Base-by-base conservation (phyloP, 2,113 vertebrate species). In the Myiopsitta monachus region DNA sequence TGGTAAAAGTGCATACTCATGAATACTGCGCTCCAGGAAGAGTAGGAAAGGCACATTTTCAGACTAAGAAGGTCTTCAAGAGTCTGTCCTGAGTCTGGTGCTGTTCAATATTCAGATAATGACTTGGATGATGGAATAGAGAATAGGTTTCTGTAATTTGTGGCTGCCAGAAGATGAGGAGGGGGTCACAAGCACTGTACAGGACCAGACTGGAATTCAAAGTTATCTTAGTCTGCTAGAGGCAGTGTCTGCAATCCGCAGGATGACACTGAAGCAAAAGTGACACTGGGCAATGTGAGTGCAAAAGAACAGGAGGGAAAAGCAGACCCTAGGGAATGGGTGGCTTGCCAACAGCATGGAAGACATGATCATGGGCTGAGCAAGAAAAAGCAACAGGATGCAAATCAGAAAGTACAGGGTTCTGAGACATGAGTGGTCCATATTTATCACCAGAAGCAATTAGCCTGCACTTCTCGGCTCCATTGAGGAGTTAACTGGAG, bases 121-220 rank as follows among this genome's bases (percentile, higher is more conserved):
- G n/a, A 83, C 63, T 90, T 4, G 0, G 41, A 62, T 46, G 88
- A 94, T 77, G 90, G 90, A 94, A 86, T 4, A 88, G 54, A 70
- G 64, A 95, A 90, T 28, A 76, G 86, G 87, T 91, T 72, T 79
- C 54, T 87, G 83, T 64, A 81, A 94, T 95, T 82, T 84, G 91
- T 75, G 64, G 39, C 64, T 92, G 91, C 46, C 87, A 84, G 72
- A 69, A 88, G 73, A 90, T 26, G 49, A 87, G 46, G 66, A 75
- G 54, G 44, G 75, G 88, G 83, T 94, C 86, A 72, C 72, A 70
- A 30, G 69, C 12, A 18, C 49, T 10, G 23, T 28, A 15, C 18
- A 78, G 79, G 61, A 93, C 51, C 67, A 77, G 86, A 54, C 19
- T 49, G 46, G 83, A 95, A 96, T 94, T 91, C 51, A 31, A 44